Base-by-base conservation (phyloP, 2,888 invertebrate species). In the Pyrrhosoma nymphula region DNA sequence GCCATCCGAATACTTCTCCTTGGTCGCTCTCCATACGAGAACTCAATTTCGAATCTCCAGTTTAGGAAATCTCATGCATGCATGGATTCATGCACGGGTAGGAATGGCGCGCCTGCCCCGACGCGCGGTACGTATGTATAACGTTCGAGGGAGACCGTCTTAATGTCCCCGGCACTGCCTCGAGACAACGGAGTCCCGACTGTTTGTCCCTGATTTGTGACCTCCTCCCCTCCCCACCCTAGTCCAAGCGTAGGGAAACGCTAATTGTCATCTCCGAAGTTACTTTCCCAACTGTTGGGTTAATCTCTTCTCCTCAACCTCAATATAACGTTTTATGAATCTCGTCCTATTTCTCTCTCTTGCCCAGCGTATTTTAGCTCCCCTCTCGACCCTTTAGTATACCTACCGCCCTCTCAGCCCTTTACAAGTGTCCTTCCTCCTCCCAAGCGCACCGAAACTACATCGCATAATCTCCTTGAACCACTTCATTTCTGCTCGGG, bases 401-500 rank as follows among this genome's bases (percentile, higher is more conserved):
- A 35, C 35, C 88, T 20, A 8, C 16, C 35, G 18, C 6, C 3
- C 88, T 26, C 69, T n/a, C 69, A 69, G 60, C 60, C 60, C 26
- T n/a, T n/a, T n/a, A n/a, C 69, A 18, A 14, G 69, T n/a, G 4
- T 16, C 69, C 23, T n/a, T 20, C 56, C n/a, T 56, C 26, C 47
- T 16, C n/a, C n/a, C 89, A 4, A 26, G 10, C 89, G 16, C 23
- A 1, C 55, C 56, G n/a, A 91, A 91, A 30, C 39, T 91, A 60
- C 39, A n/a, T 39, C 91, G 91, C 91, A 91, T 91, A 91, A 91
- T 91, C 91, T 91, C 91, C 26, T 60, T 91, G 91, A 91, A 91
- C 63, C 63, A 91, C 91, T 91, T 91, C 91, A 91, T 91, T 91
- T 63, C 39, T 60, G 63, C 20, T 20, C 12, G 20, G 88, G n/a